These are phyloP conservation scores for Bursaphelenchus okinawaensis DNA, from an alignment of 2,888 invertebrate species.

Conservation along the genomic window DNA sequence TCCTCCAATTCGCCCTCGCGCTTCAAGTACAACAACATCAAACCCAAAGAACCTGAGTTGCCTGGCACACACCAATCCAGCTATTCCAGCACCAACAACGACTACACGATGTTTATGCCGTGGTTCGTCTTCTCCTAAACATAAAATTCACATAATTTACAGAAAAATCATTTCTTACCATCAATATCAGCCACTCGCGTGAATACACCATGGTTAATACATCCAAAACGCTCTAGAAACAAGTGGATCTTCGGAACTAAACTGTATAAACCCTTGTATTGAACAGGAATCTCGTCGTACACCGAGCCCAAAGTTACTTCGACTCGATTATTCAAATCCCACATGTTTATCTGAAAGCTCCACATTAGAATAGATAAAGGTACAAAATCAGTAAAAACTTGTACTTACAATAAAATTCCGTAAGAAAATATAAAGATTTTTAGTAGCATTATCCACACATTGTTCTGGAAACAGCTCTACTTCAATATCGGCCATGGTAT, in stretches of 20 bases:
- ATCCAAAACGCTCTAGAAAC: conserved; percentile 88
- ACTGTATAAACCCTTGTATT: conserved; percentile 68
- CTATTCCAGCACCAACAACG: conserved; percentile 54
- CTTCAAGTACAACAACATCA: conserved; percentile 52
- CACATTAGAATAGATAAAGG: not conserved
- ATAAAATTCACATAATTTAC: not conserved
- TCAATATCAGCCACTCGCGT: conserved; percentile 3
- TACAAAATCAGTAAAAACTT: not conserved
- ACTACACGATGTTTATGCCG: conserved; percentile 30
- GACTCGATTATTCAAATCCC: conserved; percentile 89
- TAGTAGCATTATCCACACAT: conserved; percentile 16
- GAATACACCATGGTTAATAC: conserved; percentile 94
- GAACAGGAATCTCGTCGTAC: conserved; percentile 74
- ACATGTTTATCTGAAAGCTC: conserved; percentile 64
- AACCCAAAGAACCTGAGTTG: conserved; percentile 50
- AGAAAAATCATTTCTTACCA: conserved; percentile 57
- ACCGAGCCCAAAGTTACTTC: conserved; percentile 79
- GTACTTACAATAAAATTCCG: conserved; percentile 35
- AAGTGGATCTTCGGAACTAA: conserved; percentile 71
- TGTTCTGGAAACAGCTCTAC: conserved; percentile 43
- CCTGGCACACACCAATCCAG: conserved; percentile 52
- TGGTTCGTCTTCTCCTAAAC: conserved; percentile 3
- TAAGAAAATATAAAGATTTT: conserved; percentile 34
- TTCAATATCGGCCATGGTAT: conserved; percentile 41
- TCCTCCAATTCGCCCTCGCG: conserved; percentile 75